Base-by-base conservation (phyloP, 2,113 vertebrate species). In the Triplophysa dalaica region DNA sequence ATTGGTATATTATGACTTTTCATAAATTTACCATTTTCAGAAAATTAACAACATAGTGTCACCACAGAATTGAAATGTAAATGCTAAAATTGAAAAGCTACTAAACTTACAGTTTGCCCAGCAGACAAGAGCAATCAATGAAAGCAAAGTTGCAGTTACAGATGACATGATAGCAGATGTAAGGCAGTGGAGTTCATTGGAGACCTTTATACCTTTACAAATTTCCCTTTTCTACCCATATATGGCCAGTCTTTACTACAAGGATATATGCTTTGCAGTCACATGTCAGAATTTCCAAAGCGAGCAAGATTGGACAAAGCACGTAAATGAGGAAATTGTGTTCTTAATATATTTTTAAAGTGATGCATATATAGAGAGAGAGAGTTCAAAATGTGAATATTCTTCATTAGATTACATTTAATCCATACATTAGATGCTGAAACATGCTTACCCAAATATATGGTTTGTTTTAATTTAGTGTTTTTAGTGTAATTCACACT, bases 71-170 rank as follows among this genome's bases (percentile, higher is more conserved):
- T n/a, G 4, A 4, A 10, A 14, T 17, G 19, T 3, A 79, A 8
- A 8, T 2, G 48, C 43, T 29, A 8, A 43, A 63, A 22, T 61
- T 50, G n/a, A 75, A 22, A 63, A 63, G 24, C 11, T 19, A 33
- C 3, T 33, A 3, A 74, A 84, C 80, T 82, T 81, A 85, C 83
- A 65, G 26, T 82, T 13, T 29, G 38, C 65, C 13, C 24, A 48
- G 17, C 41, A 52, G 38, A 84, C 60, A 29, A 84, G 38, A 2
- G 22, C 45, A 11, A 52, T 8, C n/a, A 17, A 8, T 72, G 66
- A 70, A 82, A 22, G 17, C 63, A 54, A 66, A 29, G 63, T 60
- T 24, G n/a, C 62, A 19, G 58, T 52, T 58, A 76, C 8, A 13
- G 63, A 7, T 11, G 58, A 75, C 83, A 84, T 84, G 74, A 24